Evolutionary conservation across 2,113 vertebrate species (phyloP).

Genomic region (Anolis sagrei): DNA sequence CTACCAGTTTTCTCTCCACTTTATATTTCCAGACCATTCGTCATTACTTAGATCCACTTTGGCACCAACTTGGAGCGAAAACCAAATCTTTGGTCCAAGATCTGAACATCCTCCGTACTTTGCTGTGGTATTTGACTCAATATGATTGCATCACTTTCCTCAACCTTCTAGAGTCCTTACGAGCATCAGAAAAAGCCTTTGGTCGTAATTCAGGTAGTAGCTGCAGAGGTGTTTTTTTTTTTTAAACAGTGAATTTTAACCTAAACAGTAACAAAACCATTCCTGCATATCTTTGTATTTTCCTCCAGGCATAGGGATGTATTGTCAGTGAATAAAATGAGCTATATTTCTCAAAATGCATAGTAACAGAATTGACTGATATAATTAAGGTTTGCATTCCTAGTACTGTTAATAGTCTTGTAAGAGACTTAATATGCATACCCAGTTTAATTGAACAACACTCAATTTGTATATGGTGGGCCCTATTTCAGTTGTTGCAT

Average conservation of each 20-base stretch:
- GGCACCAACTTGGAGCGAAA: slow-evolving; percentile 96
- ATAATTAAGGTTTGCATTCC: no score
- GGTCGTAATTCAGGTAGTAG: slow-evolving; percentile 93
- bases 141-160: slow-evolving; percentile 98
- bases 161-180: slow-evolving; percentile 93
- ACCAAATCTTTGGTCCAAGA: slow-evolving; percentile 96
- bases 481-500: neutral
- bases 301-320: slow-evolving; percentile 62
- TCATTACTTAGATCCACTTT: slow-evolving; percentile 94
- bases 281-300: slow-evolving; percentile 52
- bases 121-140: slow-evolving; percentile 94
- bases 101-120: slow-evolving; percentile 89
- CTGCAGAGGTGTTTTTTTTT: neutral
- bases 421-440: no score
- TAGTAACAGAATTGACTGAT: no score
- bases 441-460: neutral
- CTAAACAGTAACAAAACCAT: slow-evolving; percentile 43
- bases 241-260: slow-evolving; percentile 35
- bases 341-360: no score
- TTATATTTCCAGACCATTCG: slow-evolving; percentile 86
- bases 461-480: neutral
- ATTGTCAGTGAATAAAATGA: slow-evolving; percentile 73
- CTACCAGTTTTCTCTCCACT: slow-evolving; percentile 32
- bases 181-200: slow-evolving; percentile 92
- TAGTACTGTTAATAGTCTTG: no score